phyloP scores from a whole-genome alignment of 2,888 invertebrate genomes.

The Noctua janthina region DNA sequence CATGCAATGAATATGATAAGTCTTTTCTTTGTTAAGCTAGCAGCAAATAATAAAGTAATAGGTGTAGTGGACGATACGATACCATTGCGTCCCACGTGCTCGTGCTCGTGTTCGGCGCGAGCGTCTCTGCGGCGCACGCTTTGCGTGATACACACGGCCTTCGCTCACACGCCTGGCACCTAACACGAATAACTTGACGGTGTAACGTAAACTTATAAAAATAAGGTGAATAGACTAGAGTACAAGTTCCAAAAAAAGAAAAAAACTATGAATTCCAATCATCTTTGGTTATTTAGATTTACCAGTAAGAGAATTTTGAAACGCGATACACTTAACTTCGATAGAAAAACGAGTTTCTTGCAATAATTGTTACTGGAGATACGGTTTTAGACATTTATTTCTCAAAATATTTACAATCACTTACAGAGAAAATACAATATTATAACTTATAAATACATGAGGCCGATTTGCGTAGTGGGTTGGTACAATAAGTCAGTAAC shows the following conservation, averaged over 20 bases:
- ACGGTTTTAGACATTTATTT: not conserved
- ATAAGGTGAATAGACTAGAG: not conserved
- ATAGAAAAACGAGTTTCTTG: not conserved
- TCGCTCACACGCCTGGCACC: not conserved
- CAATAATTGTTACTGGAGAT: not conserved
- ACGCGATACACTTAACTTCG: not conserved
- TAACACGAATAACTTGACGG: not conserved
- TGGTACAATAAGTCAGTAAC: no score
- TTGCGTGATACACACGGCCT: not conserved
- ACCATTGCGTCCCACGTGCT: not conserved
- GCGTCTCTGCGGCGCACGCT: not conserved
- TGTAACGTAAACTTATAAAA: not conserved
- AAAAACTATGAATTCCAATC: not conserved
- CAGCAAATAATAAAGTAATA: not conserved
- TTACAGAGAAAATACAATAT: no score
- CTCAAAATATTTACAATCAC: no score
- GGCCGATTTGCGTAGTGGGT: no score
- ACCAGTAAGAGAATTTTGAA: not conserved
- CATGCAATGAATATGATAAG: not conserved
- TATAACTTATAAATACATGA: no score
- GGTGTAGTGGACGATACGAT: not conserved
- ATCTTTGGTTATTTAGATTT: not conserved
- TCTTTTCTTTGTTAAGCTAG: not conserved
- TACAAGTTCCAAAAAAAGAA: not conserved
- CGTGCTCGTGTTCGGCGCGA: not conserved